These are phyloP conservation scores for Cylloceria caligata DNA, from an alignment of 2,888 invertebrate genomes.

Conservation along the genomic window DNA sequence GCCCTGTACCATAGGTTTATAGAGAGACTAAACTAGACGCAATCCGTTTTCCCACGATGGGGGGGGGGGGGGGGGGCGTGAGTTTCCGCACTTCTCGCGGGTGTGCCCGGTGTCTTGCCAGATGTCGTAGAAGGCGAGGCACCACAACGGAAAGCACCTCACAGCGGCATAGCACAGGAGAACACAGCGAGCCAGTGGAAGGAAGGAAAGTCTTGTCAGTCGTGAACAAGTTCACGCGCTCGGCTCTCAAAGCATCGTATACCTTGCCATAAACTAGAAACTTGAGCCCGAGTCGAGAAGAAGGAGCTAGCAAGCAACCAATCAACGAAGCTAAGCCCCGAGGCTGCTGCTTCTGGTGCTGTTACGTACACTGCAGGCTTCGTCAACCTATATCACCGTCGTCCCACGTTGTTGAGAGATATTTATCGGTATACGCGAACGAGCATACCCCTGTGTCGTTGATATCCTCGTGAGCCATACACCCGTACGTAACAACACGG, in stretches of 20 bases:
- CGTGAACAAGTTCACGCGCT: constrained; percentile 67
- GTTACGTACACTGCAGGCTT: constrained; percentile 31
- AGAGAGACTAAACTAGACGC: constrained; percentile 48
- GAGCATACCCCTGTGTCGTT: background rate
- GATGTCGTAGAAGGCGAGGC: constrained; percentile 67
- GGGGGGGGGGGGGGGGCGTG: background rate
- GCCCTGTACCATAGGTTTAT: background rate
- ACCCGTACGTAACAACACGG: background rate
- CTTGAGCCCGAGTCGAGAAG: constrained; percentile 31
- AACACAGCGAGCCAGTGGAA: constrained; percentile 30
- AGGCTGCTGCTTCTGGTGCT: constrained; percentile 42
- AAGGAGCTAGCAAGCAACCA: constrained; percentile 53
- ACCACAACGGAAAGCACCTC: constrained; percentile 62
- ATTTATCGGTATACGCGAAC: constrained; percentile 38
- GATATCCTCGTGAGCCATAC: background rate
- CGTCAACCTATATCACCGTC: constrained; percentile 29
- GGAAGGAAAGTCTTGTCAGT: constrained; percentile 63
- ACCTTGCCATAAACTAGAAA: constrained; percentile 50
- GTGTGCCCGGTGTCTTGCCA: constrained; percentile 63
- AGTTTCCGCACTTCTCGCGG: constrained; percentile 64
- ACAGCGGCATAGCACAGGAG: constrained; percentile 45
- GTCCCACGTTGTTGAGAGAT: background rate
- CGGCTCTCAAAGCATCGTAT: constrained; percentile 54
- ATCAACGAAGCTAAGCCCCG: constrained; percentile 61
- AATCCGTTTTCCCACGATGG: constrained; percentile 57